Base-by-base conservation (phyloP, 2,888 invertebrate genomes). In the Himalopsyche kuldschensis region DNA sequence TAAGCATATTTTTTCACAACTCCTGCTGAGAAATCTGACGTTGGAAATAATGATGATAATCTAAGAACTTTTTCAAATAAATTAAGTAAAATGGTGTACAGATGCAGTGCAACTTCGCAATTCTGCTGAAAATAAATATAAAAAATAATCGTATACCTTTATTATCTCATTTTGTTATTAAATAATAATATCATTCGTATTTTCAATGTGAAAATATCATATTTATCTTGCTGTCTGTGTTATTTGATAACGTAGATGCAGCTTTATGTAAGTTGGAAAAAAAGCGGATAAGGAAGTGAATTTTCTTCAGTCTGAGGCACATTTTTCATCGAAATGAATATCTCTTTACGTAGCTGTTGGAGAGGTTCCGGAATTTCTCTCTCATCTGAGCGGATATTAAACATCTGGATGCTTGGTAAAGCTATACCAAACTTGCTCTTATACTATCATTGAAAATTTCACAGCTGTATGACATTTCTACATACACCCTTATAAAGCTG, bases 361-460 rank as follows among this genome's bases (percentile, higher is more conserved):
- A 69, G 69, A 69, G 69, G 30, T 27, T 27, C 69, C 69, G 69
- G 69, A 69, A 27, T 69, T 69, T 78, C 24, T 31, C 35, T 46
- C 78, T 78, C 78, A 78, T 78, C 46, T 46, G 78, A 78, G 48
- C 78, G 78, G 78, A 78, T 78, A 78, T 78, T 78, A 78, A 78
- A 78, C 48, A 78, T 78, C 78, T 78, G 78, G 24, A 20, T 46
- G 27, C 41, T 30, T 24, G 4, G 11, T 27, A 4, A 27, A 69
- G 69, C 27, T 69, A 30, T 69, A 15, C 27, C 15, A 69, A 27
- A 69, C 27, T 27, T 69, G 11, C 69, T 69, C 4, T 24, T 5
- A 55, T 10, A 20, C 8, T 5, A 10, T 55, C 24, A n/a, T 24
- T 55, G 20, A 20, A 24, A 55, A 55, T 20, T 24, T 20, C 6